These are phyloP conservation scores for Cephus spinipes DNA, from an alignment of 2,888 invertebrate species.

Conservation along the genomic window DNA sequence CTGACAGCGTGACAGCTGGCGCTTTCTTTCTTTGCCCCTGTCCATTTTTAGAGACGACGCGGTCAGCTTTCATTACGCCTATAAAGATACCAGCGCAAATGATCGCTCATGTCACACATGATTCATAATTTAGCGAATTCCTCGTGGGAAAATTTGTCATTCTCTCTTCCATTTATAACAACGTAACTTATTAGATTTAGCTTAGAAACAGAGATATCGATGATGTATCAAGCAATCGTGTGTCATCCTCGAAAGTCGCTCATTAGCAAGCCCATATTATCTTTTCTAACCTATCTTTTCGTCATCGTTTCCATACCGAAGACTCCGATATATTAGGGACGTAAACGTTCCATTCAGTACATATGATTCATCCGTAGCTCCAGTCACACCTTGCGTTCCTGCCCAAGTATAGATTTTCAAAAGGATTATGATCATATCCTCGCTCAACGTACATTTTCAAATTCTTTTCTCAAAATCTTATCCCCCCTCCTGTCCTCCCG, in stretches of 20 bases:
- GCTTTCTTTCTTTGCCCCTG: background rate
- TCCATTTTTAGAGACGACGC: slow-evolving; percentile 5
- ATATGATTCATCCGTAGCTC: background rate
- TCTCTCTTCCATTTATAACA: background rate
- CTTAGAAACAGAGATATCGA: background rate
- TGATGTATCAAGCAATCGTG: background rate
- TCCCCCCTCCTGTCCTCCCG: background rate
- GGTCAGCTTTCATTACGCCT: background rate
- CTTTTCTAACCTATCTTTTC: background rate
- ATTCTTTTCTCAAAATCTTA: background rate
- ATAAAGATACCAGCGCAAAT: background rate
- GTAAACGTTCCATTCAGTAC: background rate
- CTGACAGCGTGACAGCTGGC: slow-evolving; percentile 6
- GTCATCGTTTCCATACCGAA: background rate
- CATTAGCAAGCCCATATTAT: background rate
- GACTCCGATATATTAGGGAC: background rate
- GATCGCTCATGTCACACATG: background rate
- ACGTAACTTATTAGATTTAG: background rate
- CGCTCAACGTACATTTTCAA: background rate
- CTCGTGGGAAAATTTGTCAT: background rate
- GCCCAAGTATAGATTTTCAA: background rate
- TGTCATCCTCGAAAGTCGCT: background rate
- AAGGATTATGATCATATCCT: background rate
- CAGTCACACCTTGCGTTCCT: background rate
- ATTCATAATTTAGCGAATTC: background rate